Evolutionary conservation across 1,140 invertebrate species (phyloP).

Genomic region (Microplitis mediator): DNA sequence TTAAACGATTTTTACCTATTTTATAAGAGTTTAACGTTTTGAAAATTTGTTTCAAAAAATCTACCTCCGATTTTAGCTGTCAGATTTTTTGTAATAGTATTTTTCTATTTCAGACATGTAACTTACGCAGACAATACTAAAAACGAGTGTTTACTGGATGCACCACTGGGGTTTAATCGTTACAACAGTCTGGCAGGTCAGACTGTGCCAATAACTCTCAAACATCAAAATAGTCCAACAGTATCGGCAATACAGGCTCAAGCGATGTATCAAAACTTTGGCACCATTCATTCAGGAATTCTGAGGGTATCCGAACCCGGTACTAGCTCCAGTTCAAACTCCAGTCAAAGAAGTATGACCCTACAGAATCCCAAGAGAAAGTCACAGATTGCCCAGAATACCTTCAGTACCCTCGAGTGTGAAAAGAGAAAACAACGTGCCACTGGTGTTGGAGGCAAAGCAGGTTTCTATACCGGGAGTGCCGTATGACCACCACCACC

Average conservation of each 20-base stretch:
- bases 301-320: conserved; percentile 57
- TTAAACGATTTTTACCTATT: too few species aligned
- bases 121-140: conserved; percentile 37
- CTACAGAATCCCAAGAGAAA: conserved; percentile 59
- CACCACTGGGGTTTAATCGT: conserved; percentile 50
- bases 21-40: too few species aligned
- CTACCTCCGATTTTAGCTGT: too few species aligned
- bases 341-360: conserved; percentile 58
- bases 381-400: conserved; percentile 58
- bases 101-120: conserved; percentile 28
- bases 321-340: conserved; percentile 57
- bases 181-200: conserved; percentile 57
- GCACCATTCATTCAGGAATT: conserved; percentile 60
- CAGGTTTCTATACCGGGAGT: conserved; percentile 54
- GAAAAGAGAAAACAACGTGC: conserved; percentile 49
- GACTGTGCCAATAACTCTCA: conserved; percentile 60
- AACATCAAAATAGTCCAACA: conserved; percentile 54
- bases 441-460: conserved; percentile 46
- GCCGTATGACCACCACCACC: conserved; percentile 61
- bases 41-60: too few species aligned
- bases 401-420: conserved; percentile 60
- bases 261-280: conserved; percentile 59
- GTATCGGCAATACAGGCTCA: conserved; percentile 54
- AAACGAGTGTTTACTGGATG: conserved; percentile 52
- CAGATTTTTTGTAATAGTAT: not conserved